Base-by-base conservation (phyloP, 2,797 vertebrate genomes). In the Spinibarbus caldwelli region DNA sequence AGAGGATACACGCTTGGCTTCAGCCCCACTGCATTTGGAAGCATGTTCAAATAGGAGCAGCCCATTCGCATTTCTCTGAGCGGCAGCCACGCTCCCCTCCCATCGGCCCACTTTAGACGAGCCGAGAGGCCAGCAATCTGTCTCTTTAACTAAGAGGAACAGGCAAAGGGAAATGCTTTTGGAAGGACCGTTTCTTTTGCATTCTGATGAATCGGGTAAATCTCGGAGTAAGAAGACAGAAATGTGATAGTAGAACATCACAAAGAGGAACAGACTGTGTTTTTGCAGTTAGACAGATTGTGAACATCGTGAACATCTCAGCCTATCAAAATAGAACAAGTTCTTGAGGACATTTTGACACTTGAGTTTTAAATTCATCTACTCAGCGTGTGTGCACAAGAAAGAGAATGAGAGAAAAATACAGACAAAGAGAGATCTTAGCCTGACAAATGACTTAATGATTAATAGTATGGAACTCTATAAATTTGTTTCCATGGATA, bases 401-500 rank as follows among this genome's bases (percentile, higher is more conserved):
- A 81, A 76, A 77, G 15, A 47, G 54, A 83, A 59, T 10, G 12
- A 73, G 66, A 43, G 62, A 76, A 70, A 84, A 64, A 59, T 45
- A 72, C 36, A 83, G 41, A 88, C 45, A 52, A 68, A 85, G 76
- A 47, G 11, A 77, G 73, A 87, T 80, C 38, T 49, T 62, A 54
- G 83, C 86, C 78, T 87, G 86, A 89, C 88, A 86, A 89, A 83
- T 86, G 86, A 90, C 87, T 86, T 86, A 84, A 87, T 88, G 89
- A 91, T 91, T 91, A 91, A 89, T 89, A 86, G 79, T 87, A 90
- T 80, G 64, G 78, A 85, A 86, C 77, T 85, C 82, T 72, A 70
- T 87, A 88, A 84, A 76, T 79, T 77, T 52, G 89, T 91, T 91
- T 86, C 91, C 87, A 88, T 89, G 87, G 91, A 78, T 85, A 91